These are phyloP conservation scores for Bruchidius siliquastri DNA, from an alignment of 2,888 invertebrate genomes.

Conservation along the genomic window DNA sequence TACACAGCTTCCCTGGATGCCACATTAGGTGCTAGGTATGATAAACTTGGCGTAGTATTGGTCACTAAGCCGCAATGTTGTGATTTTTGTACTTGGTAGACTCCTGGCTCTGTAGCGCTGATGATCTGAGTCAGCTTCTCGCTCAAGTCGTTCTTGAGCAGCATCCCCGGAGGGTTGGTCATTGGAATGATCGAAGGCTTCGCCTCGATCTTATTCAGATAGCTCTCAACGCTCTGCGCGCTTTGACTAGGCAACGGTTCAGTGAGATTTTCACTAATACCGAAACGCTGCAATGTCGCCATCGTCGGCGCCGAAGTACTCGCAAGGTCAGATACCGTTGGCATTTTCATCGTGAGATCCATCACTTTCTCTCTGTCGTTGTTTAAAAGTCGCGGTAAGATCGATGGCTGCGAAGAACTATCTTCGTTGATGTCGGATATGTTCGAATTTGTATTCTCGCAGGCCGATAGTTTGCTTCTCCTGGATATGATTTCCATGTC, in stretches of 20 bases:
- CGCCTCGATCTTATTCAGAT: conserved; percentile 52
- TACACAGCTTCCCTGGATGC: conserved; percentile 25
- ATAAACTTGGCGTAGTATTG: conserved; percentile 18
- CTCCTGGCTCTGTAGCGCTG: conserved; percentile 11
- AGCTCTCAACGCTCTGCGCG: conserved; percentile 57
- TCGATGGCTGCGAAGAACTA: conserved; percentile 27
- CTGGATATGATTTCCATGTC: conserved; percentile 36
- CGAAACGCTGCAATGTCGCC: conserved; percentile 50
- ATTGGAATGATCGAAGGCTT: conserved; percentile 25
- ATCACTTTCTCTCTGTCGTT: conserved; percentile 53
- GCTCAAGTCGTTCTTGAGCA: conserved; percentile 23
- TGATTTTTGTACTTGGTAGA: conserved; percentile 18
- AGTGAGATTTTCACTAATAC: conserved; percentile 42
- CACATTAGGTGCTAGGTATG: conserved; percentile 14
- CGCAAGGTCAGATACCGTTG: conserved; percentile 48
- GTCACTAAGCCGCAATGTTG: conserved; percentile 20
- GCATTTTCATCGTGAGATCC: conserved; percentile 65
- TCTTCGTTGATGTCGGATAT: conserved; percentile 32
- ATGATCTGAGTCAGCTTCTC: conserved; percentile 24
- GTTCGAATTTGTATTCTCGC: conserved; percentile 36
- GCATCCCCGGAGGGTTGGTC: conserved; percentile 18
- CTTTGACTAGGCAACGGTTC: conserved; percentile 54
- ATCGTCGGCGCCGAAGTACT: conserved; percentile 56
- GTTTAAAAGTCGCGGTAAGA: conserved; percentile 6
- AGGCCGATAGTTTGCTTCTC: conserved; percentile 21